phyloP scores from a whole-genome alignment of 2,888 invertebrate species.

The Drosophila mimica region DNA sequence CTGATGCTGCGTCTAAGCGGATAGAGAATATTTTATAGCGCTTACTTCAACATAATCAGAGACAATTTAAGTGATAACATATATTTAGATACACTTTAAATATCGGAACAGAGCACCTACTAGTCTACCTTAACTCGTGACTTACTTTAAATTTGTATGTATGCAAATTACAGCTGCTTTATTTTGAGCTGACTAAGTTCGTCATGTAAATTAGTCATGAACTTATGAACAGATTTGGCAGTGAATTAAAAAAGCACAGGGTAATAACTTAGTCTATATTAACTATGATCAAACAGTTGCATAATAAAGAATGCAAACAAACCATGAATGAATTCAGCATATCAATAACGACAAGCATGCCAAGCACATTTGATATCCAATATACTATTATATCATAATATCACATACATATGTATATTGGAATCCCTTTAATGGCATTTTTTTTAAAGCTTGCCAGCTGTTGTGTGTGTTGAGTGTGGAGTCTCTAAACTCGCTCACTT shows the following conservation, averaged over 20 bases:
- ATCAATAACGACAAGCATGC: not conserved
- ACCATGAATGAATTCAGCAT: not conserved
- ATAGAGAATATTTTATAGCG: not conserved
- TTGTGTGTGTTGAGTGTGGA: slow-evolving; percentile 7
- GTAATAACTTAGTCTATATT: not conserved
- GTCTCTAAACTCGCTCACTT: slow-evolving; percentile 29
- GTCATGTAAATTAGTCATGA: not conserved
- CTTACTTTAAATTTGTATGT: not conserved
- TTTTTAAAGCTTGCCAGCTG: slow-evolving; percentile 3
- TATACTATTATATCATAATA: not conserved
- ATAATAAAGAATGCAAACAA: not conserved
- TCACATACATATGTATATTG: slow-evolving; percentile 1
- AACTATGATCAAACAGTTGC: not conserved
- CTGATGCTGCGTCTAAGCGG: not conserved
- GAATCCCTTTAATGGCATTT: slow-evolving; percentile 1
- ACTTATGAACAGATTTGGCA: not conserved
- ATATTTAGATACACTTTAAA: not conserved
- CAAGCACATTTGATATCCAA: not conserved
- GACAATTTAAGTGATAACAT: not conserved
- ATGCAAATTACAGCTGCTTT: slow-evolving; percentile 2
- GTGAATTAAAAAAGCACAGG: not conserved
- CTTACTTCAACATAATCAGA: not conserved
- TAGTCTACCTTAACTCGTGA: not conserved
- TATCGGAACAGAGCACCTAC: not conserved
- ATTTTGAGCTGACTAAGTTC: not conserved